A percentile compares a stretch with the other conserved stretches of the same genome.
Evolutionary conservation across 1,140 invertebrate genomes (phyloP).

Genomic region (Triops longicaudatus): DNA sequence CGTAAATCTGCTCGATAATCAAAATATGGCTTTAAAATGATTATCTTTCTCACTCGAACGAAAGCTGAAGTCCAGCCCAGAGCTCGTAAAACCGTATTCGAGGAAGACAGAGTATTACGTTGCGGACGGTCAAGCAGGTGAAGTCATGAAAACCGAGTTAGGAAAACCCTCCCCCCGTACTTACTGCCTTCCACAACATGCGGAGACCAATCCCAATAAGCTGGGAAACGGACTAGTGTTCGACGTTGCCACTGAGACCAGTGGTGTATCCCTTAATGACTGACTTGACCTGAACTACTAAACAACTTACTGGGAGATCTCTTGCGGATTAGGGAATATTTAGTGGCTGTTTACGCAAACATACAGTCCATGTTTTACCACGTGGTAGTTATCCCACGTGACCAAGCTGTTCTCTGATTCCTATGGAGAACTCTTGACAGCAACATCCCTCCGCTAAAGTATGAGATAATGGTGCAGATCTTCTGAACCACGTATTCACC

Average conservation of each 20-base stretch:
- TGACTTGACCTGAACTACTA: conserved; percentile 34
- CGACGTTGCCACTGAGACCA: conserved; percentile 32
- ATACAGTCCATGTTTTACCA: conserved; percentile 35
- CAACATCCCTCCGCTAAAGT: conserved; percentile 16
- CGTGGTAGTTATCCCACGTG: conserved; percentile 17
- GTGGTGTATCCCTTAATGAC: conserved; percentile 33
- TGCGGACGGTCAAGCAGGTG: background rate
- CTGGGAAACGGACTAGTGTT: conserved; percentile 35
- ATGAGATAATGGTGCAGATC: conserved; percentile 27
- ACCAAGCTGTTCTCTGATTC: conserved; percentile 22
- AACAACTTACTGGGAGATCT: conserved; percentile 34
- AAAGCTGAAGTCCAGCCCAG: background rate
- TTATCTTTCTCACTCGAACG: background rate
- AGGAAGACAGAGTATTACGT: conserved; percentile 19
- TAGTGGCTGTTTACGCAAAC: conserved; percentile 33
- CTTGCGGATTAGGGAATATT: conserved; percentile 33
- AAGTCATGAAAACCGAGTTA: conserved; percentile 17
- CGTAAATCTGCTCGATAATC: conserved; percentile 13
- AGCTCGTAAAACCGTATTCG: background rate
- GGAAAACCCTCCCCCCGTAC: background rate
- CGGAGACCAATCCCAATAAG: conserved; percentile 28
- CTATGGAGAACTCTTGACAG: conserved; percentile 22
- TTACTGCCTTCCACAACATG: conserved; percentile 29
- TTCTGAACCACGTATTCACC: conserved; percentile 29
- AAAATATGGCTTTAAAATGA: background rate